phyloP scores from a whole-genome alignment of 2,888 invertebrate genomes.

The Scrobipalpa costella region DNA sequence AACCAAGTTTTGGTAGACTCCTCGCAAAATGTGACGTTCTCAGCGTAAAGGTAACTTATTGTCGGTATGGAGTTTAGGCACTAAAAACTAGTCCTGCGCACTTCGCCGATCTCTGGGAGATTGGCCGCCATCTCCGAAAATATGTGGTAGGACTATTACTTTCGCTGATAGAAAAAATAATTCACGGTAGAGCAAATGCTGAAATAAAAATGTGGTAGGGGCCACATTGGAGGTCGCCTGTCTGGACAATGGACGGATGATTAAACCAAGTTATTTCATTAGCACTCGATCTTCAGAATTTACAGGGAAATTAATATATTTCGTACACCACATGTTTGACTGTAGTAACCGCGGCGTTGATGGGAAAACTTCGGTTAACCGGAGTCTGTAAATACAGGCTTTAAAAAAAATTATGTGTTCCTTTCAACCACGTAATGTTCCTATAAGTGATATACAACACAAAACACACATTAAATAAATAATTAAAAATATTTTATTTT shows the following conservation, averaged over 20 bases:
- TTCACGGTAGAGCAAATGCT: not conserved
- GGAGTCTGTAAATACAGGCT: not conserved
- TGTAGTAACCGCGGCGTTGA: not conserved
- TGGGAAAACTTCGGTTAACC: not conserved
- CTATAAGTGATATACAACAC: no score
- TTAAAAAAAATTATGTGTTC: not conserved
- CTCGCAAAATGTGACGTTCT: no score
- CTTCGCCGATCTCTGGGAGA: no score
- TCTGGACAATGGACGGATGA: conserved; percentile 48
- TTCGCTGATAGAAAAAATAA: not conserved
- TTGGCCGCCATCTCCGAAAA: no score
- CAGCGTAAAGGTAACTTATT: no score
- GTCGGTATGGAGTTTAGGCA: no score
- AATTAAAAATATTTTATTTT: no score
- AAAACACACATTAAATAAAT: no score
- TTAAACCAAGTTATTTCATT: conserved; percentile 64
- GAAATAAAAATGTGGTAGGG: not conserved
- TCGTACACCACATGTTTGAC: not conserved
- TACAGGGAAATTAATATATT: not conserved
- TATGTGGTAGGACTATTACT: no score
- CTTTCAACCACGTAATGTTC: not conserved
- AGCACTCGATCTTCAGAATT: conserved; percentile 53
- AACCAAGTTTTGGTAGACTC: no score
- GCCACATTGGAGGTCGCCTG: conserved; percentile 11
- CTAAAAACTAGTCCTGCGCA: no score